These are phyloP conservation scores for Acipenser transmontanus DNA, from an alignment of 2,797 vertebrate genomes.

Conservation along the genomic window DNA sequence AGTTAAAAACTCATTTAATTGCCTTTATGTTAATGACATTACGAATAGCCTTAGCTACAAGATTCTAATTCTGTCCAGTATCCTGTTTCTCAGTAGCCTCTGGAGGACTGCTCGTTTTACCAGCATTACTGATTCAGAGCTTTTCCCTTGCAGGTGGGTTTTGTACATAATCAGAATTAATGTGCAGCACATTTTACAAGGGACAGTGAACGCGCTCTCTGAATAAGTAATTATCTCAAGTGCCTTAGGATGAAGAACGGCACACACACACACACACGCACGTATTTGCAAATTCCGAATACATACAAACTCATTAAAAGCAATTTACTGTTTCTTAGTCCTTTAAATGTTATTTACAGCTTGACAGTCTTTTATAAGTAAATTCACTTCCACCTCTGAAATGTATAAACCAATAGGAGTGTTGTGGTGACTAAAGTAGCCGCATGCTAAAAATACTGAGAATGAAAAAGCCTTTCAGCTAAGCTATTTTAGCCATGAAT, in stretches of 20 bases:
- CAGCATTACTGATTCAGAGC: constrained; percentile 83
- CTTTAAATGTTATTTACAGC: constrained; percentile 38
- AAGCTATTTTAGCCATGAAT: constrained; percentile 55
- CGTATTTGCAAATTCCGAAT: constrained; percentile 16
- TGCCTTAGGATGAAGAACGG: constrained; percentile 65
- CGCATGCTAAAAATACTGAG: constrained; percentile 50
- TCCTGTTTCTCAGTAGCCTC: constrained; percentile 76
- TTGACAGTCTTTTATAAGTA: constrained; percentile 48
- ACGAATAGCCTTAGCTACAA: constrained; percentile 85
- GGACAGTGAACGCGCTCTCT: constrained; percentile 76
- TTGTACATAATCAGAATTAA: constrained; percentile 94
- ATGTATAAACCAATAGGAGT: constrained; percentile 27
- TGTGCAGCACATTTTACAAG: constrained; percentile 82
- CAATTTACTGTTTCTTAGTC: constrained; percentile 18
- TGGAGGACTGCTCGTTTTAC: constrained; percentile 91
- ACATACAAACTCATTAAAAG: constrained; percentile 1
- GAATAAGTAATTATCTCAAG: constrained; percentile 89
- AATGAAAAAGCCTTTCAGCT: constrained; percentile 58
- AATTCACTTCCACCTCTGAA: constrained; percentile 45
- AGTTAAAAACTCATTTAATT: constrained; percentile 99
- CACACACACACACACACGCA: constrained; percentile 18
- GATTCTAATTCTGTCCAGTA: constrained; percentile 95
- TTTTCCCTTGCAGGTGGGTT: constrained; percentile 79
- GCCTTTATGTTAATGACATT: constrained; percentile 99
- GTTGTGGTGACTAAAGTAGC: constrained; percentile 54